Evolutionary conservation across 2,797 vertebrate species (phyloP), one percentile per base, ranked within the genome.

Genomic region (Dipus sagitta): DNA sequence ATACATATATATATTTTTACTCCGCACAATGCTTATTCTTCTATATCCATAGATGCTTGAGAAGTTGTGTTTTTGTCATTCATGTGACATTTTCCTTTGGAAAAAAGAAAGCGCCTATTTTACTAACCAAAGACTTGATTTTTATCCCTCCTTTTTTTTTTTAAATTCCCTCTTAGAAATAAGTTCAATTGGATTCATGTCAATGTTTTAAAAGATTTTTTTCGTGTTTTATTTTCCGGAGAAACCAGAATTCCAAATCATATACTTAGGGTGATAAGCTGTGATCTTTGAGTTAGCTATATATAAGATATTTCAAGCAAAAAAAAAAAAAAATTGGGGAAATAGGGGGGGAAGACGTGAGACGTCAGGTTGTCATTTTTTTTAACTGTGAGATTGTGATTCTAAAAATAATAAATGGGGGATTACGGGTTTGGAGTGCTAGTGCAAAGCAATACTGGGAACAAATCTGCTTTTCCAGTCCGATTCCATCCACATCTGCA

Each of bases 341-440:
- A 86, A 91, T 96, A 97, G 87, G 92, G 94, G 94, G 96, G 94
- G 87, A 95, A 97, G 97, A 97, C 85, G 94, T 97, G 97, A 98
- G 96, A 90, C 96, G 96, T 96, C 89, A 94, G 96, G 93, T 97
- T 96, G 94, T 97, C 82, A 20, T 95, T 93, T 93, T 96, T 97
- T 97, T 94, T 97, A 93, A 96, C 98, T 91, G 94, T 97, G 94
- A 97, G 96, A 97, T 97, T 98, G 97, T 97, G 97, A 98, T 96
- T 95, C 97, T 98, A 98, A 98, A 97, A 98, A 99, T 98, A 98
- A 98, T 99, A 99, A 99, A 99, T 99, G 99, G 99, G 99, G 99
- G 99, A 99, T 99, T 99, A 99, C 99, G 99, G 99, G 99, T 99
- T 99, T 98, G 99, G 99, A 98, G 99, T 99, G 98, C 98, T 99